phyloP scores from a whole-genome alignment of 2,888 invertebrate genomes.

The Leucophenga montana region DNA sequence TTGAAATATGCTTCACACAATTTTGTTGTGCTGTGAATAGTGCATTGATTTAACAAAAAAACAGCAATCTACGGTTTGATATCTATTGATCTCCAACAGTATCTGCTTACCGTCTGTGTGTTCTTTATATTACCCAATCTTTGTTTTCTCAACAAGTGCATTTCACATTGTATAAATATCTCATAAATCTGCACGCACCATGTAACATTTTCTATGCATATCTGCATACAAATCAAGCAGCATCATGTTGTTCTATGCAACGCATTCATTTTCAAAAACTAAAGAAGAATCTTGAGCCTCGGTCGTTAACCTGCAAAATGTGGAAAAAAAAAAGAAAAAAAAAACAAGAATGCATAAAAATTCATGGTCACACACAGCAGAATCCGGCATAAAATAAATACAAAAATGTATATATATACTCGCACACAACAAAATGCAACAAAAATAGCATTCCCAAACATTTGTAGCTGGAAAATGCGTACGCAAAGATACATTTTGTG shows the following conservation, averaged over 20 bases:
- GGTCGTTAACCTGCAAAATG: slow-evolving; percentile 28
- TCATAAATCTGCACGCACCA: slow-evolving; percentile 48
- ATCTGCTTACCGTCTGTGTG: too few species aligned
- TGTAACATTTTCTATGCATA: slow-evolving; percentile 9
- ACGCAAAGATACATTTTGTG: slow-evolving; percentile 36
- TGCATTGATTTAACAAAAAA: too few species aligned
- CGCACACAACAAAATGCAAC: slow-evolving; percentile 2
- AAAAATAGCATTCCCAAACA: too few species aligned
- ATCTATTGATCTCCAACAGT: too few species aligned
- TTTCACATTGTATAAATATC: slow-evolving; percentile 33
- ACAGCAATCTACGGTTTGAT: too few species aligned
- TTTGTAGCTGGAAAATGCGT: slow-evolving; percentile 7
- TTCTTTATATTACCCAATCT: too few species aligned
- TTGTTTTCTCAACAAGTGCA: slow-evolving; percentile 29
- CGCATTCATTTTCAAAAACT: slow-evolving; percentile 4
- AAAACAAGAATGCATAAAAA: background rate
- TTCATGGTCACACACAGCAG: too few species aligned
- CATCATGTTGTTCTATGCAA: background rate
- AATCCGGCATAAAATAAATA: too few species aligned
- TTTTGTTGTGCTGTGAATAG: too few species aligned
- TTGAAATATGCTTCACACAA: too few species aligned
- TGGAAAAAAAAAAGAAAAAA: background rate
- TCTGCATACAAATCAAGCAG: background rate
- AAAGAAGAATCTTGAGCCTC: background rate
- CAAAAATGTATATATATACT: too few species aligned